Conservation (phyloP, 2,113 vertebrate genomes). For the Antechinus flavipes region DNA sequence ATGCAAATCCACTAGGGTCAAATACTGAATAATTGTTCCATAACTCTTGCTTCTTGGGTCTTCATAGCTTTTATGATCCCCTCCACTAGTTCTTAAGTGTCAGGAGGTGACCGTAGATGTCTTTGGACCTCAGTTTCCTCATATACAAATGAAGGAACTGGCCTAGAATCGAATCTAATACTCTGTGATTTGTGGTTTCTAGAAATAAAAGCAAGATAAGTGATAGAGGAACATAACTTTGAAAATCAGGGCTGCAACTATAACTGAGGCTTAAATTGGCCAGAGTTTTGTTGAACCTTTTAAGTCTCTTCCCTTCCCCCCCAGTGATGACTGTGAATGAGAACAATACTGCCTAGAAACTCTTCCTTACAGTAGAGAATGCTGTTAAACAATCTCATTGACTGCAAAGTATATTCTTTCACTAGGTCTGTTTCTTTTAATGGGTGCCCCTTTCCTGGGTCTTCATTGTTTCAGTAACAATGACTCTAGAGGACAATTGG, state of each 20-base stretch:
- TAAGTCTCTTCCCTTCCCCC: slow-evolving; percentile 45
- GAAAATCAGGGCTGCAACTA: neutral
- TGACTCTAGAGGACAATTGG: slow-evolving; percentile 83
- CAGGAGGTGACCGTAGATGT: neutral
- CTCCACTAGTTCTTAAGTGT: neutral
- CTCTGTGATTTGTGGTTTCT: neutral
- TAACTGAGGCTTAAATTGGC: neutral
- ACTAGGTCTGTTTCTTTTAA: slow-evolving; percentile 82
- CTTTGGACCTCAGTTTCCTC: neutral
- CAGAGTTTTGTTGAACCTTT: slow-evolving; percentile 1
- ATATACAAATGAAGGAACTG: neutral
- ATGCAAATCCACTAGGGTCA: slow-evolving; percentile 15
- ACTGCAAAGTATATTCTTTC: slow-evolving; percentile 79
- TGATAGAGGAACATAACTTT: neutral
- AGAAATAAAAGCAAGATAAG: slow-evolving; percentile 21
- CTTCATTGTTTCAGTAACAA: slow-evolving; percentile 85
- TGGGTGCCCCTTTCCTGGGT: slow-evolving; percentile 82
- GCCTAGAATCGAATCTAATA: neutral
- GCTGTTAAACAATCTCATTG: slow-evolving; percentile 80
- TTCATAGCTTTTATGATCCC: neutral
- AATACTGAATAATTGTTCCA: slow-evolving; percentile 11
- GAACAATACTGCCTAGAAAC: neutral
- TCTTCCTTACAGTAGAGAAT: slow-evolving; percentile 80
- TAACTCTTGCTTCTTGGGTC: neutral
- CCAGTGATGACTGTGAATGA: slow-evolving; percentile 70